Base-by-base conservation (phyloP, 2,888 invertebrate genomes). In the Drepana falcataria region DNA sequence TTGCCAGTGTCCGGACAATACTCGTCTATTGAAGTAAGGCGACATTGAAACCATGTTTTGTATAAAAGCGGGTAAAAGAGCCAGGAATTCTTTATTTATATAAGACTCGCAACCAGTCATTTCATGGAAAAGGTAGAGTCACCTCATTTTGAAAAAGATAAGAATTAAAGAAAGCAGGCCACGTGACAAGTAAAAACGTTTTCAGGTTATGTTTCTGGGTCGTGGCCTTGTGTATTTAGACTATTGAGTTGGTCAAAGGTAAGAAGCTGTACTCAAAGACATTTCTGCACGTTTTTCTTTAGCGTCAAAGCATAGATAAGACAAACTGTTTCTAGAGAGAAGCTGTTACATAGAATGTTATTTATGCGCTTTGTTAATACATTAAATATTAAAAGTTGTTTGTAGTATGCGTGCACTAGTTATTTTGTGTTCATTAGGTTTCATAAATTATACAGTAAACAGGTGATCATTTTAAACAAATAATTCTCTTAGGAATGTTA, bases 91-190 rank as follows among this genome's bases (percentile, higher is more conserved):
- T 68, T 61, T 76, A 73, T 79, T 73, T 76, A 71, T 75, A 68
- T 72, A 67, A 65, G 61, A 68, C 68, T 59, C 59, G 59, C 55
- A 52, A 53, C 53, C 52, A 51, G 64, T 61, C 59, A 65, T 68
- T 71, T 75, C 76, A 64, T 66, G 65, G 59, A 71, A 78, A 80
- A 68, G 64, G 83, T 81, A 58, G 64, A 78, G 80, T 85, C 84
- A 82, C 72, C 65, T 69, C 75, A 74, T 80, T 81, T 80, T 73
- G 78, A 71, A 9, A 9, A 71, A 71, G 64, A 67, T 68, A 59
- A 81, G 75, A 77, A 21, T 21, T 0, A 85, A 79, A 75, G 81
- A 80, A 79, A 79, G 66, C 72, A 65, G 73, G 73, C 59, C 70
- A 65, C 64, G 62, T 68, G 70, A 74, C 73, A 69, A 73, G 73